Base-by-base conservation (phyloP, 2,113 vertebrate species). In the Mesoclemmys tuberculata region DNA sequence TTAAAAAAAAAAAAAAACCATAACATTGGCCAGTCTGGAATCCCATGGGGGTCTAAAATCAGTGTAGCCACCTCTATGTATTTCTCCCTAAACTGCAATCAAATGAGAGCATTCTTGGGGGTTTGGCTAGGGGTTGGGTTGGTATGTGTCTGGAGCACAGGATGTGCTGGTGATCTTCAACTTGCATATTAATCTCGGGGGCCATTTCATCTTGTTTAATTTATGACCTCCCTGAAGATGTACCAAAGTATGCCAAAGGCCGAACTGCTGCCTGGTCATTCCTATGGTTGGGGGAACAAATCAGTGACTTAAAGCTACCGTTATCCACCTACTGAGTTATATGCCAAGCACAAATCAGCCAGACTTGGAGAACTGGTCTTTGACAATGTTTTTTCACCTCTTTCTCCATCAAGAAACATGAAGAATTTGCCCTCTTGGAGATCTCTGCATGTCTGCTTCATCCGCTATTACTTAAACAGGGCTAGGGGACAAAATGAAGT, bases 391-490 rank as follows among this genome's bases (percentile, higher is more conserved):
- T 79, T 9, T 9, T 38, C 83, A 82, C 77, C 48, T 5, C 1
- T 58, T 3, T 46, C 81, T 48, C 44, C 8, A 7, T 19, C 46
- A 52, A 52, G 51, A 52, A 52, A 52, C 49, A 64, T 74, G 54
- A 11, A 29, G 77, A 88, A 80, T 0, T 0, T 56, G 10, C 78
- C 22, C 48, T 56, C 54, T 92, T 5, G 3, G 41, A 0, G 0
- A 85, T n/a, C 21, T 79, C 1, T 1, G 24, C 81, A 10, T 44
- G 51, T 79, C 91, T 6, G 24, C 61, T 89, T 61, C 55, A 49
- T 64, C 9, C 3, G 4, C 6, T 91, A 49, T 22, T 44, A 13
- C 8, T 10, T 64, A 89, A 80, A 85, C 5, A 4, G 79, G 46
- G n/a, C 52, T 14, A 52, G 51, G 16, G 51, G 51, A n/a, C n/a